phyloP scores from a whole-genome alignment of 2,113 vertebrate genomes.

The Talpa occidentalis region DNA sequence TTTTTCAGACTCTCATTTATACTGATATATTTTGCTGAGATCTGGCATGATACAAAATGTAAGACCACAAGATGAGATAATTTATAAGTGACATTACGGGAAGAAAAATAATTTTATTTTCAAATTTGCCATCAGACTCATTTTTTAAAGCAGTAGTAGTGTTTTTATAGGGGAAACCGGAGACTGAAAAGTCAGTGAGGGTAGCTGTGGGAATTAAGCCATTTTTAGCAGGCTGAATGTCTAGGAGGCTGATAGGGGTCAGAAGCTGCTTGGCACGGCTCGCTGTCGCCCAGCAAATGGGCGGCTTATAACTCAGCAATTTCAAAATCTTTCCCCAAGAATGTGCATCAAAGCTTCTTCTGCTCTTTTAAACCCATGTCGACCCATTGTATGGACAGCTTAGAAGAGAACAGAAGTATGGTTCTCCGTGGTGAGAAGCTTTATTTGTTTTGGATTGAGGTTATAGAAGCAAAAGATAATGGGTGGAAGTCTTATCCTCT shows the following conservation, averaged over 20 bases:
- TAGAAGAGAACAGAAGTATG: not conserved
- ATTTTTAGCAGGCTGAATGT: not conserved
- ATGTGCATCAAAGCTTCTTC: not conserved
- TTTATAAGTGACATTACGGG: slow-evolving; percentile 17
- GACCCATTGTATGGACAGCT: not conserved
- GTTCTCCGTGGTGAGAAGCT: not conserved
- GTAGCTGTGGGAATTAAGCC: not conserved
- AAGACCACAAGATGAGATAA: not conserved
- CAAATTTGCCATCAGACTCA: not conserved
- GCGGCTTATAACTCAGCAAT: not conserved
- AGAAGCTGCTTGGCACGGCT: not conserved
- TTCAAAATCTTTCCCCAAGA: not conserved
- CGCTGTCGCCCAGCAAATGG: not conserved
- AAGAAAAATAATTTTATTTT: slow-evolving; percentile 13
- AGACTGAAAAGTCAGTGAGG: not conserved
- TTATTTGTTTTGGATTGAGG: not conserved
- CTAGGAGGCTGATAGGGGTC: accelerated
- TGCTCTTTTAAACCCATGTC: not conserved
- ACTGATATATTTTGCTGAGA: not conserved
- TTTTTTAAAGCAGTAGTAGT: slow-evolving; percentile 11
- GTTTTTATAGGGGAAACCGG: not conserved
- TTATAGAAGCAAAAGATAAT: not conserved
- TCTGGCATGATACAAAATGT: not conserved
- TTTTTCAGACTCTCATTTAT: not conserved
- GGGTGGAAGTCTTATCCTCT: not conserved